phyloP scores from a whole-genome alignment of 2,888 invertebrate species.

The Synergus umbraculus region DNA sequence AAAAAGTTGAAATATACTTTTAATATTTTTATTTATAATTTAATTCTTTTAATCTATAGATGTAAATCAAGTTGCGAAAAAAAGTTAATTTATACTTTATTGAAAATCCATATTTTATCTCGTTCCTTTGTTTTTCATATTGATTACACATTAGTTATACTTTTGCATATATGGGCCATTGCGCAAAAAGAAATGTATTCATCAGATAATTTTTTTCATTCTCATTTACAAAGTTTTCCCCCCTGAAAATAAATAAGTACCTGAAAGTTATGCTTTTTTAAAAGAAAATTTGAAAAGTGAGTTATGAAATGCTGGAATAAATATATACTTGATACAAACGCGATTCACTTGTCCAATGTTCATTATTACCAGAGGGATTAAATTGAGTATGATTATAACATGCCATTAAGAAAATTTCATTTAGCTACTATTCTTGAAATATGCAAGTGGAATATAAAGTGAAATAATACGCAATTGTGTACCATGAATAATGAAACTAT shows the following conservation, averaged over 20 bases:
- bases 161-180: conserved; percentile 17
- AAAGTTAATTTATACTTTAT: background rate
- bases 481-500: too few species aligned
- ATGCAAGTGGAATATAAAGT: too few species aligned
- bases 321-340: background rate
- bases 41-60: too few species aligned
- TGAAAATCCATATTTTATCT: background rate
- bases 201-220: conserved; percentile 17
- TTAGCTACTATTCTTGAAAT: too few species aligned
- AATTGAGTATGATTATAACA: too few species aligned
- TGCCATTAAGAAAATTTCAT: too few species aligned
- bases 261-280: background rate
- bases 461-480: too few species aligned
- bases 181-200: conserved; percentile 1
- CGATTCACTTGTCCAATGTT: background rate
- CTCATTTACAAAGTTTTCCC: background rate
- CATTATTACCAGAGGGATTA: background rate
- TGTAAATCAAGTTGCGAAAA: background rate
- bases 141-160: conserved; percentile 27
- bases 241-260: too few species aligned
- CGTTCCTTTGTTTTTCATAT: background rate
- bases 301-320: background rate
- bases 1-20: background rate
- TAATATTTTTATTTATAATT: background rate
- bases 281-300: background rate